A percentile compares a stretch with the other conserved stretches of the same genome.
Evolutionary conservation across 2,113 vertebrate genomes (phyloP).

Genomic region (Nerophis ophidion): DNA sequence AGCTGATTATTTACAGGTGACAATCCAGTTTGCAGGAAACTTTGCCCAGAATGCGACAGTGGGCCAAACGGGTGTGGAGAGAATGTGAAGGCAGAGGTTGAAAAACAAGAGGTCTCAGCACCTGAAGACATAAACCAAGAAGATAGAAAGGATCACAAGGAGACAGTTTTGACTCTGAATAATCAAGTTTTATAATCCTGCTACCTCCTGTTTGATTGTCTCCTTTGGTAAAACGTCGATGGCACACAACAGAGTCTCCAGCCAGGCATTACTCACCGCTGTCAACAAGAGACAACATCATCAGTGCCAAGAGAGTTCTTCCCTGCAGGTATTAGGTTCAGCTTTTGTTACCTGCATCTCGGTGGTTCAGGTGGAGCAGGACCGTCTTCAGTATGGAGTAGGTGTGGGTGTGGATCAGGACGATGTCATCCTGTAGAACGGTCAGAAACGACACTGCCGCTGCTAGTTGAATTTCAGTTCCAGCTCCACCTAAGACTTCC

Average conservation of each 20-base stretch:
- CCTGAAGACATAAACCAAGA: conserved; percentile 61
- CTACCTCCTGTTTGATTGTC: conserved; percentile 88
- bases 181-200: no score
- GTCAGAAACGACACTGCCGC: conserved; percentile 88
- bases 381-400: conserved; percentile 89
- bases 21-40: conserved; percentile 86
- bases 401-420: conserved; percentile 86
- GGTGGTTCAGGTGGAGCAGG: conserved; percentile 86
- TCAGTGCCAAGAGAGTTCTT: neutral
- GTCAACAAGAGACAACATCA: conserved; percentile 19
- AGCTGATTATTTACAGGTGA: conserved; percentile 71
- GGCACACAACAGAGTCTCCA: conserved; percentile 87
- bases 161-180: neutral
- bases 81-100: conserved; percentile 89
- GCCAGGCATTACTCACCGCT: conserved; percentile 91
- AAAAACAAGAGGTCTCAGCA: conserved; percentile 85
- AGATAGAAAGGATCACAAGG: neutral
- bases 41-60: conserved; percentile 90
- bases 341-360: conserved; percentile 58
- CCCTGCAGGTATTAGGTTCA: neutral
- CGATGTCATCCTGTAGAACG: conserved; percentile 87
- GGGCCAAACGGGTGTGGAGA: conserved; percentile 83
- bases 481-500: conserved; percentile 84
- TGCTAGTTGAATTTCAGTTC: conserved; percentile 85
- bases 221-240: conserved; percentile 89